Percentiles rank a stretch among this genome's conserved stretches.
Conservation (phyloP, 2,888 invertebrate species). For the Sthenelais limicola region DNA sequence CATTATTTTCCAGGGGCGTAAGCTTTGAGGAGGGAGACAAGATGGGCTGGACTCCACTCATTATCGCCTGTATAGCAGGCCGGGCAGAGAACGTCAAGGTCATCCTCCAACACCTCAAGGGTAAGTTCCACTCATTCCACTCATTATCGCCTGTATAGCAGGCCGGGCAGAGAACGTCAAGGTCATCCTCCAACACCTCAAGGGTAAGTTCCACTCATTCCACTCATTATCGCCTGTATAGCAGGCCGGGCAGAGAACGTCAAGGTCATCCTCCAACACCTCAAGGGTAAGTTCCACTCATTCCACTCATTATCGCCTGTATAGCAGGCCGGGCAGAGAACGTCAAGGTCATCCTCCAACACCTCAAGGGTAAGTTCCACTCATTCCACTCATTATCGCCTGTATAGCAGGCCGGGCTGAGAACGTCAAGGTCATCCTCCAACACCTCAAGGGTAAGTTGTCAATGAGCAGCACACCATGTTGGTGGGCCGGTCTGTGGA, state of each 20-base stretch:
- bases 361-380: slow-evolving; percentile 54
- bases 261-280: slow-evolving; percentile 66
- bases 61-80: slow-evolving; percentile 71
- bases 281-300: slow-evolving; percentile 55
- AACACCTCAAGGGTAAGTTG: slow-evolving; percentile 56
- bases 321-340: slow-evolving; percentile 70
- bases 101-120: slow-evolving; percentile 61
- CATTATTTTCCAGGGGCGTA: slow-evolving; percentile 62
- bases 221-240: slow-evolving; percentile 72
- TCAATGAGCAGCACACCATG: too few species aligned
- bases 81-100: slow-evolving; percentile 71
- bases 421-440: slow-evolving; percentile 71
- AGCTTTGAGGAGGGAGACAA: slow-evolving; percentile 68
- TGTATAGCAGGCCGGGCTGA: slow-evolving; percentile 68
- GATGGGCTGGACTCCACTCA: slow-evolving; percentile 71
- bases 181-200: slow-evolving; percentile 64
- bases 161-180: slow-evolving; percentile 72
- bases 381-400: slow-evolving; percentile 72
- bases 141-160: slow-evolving; percentile 71
- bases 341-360: slow-evolving; percentile 69
- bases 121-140: slow-evolving; percentile 65
- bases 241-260: slow-evolving; percentile 72
- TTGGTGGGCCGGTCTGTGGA: too few species aligned
- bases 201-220: slow-evolving; percentile 58
- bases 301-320: slow-evolving; percentile 72